Percentiles rank a stretch among this genome's conserved stretches.
phyloP scores from a whole-genome alignment of 2,888 invertebrate genomes.

The Cephus pulcher region DNA sequence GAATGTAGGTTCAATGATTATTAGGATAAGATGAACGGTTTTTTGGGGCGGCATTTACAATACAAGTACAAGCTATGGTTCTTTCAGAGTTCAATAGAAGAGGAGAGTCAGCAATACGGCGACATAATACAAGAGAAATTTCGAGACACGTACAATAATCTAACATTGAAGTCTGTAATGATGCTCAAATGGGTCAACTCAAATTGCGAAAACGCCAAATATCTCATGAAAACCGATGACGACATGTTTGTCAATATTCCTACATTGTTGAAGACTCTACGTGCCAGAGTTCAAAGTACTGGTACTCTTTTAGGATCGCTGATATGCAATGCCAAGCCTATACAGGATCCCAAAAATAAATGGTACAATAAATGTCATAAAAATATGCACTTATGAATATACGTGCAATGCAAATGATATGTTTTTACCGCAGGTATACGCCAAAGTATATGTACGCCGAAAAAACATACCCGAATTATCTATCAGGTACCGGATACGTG shows the following conservation, averaged over 20 bases:
- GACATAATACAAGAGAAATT: slow-evolving; percentile 89
- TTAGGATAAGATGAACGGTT: neutral
- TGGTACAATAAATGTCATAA: slow-evolving; percentile 69
- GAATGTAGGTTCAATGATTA: slow-evolving; percentile 59
- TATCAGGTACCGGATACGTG: slow-evolving; percentile 85
- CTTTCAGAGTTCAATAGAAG: slow-evolving; percentile 73
- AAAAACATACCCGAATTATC: slow-evolving; percentile 80
- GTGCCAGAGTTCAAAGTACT: slow-evolving; percentile 48
- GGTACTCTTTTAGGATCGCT: slow-evolving; percentile 79
- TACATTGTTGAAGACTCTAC: slow-evolving; percentile 69
- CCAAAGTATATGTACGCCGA: slow-evolving; percentile 83
- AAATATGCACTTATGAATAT: neutral
- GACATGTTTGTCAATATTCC: slow-evolving; percentile 87
- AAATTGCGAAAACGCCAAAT: slow-evolving; percentile 74
- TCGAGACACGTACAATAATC: slow-evolving; percentile 86
- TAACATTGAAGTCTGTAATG: slow-evolving; percentile 87
- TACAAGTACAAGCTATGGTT: slow-evolving; percentile 17
- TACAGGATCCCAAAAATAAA: slow-evolving; percentile 79
- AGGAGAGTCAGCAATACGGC: slow-evolving; percentile 76
- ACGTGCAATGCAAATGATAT: neutral
- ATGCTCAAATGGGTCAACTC: slow-evolving; percentile 84
- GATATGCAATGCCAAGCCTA: slow-evolving; percentile 83
- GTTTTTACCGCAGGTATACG: slow-evolving; percentile 72
- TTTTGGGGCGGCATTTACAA: neutral
- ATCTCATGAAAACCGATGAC: slow-evolving; percentile 87